Base-by-base conservation (phyloP, 1,140 invertebrate species). In the Sitodiplosis mosellana region DNA sequence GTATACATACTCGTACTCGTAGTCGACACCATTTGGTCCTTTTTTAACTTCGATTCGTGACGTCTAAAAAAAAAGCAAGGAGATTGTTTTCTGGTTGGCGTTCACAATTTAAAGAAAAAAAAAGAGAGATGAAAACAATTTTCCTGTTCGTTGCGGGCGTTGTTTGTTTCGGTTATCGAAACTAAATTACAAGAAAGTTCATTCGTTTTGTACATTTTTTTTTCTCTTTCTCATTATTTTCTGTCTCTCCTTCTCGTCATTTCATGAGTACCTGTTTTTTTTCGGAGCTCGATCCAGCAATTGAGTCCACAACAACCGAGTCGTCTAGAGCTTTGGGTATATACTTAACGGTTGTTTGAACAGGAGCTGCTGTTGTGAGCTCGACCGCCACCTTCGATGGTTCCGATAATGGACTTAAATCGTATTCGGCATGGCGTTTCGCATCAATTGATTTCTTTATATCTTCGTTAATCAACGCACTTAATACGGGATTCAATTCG, bases 1-100 rank as follows among this genome's bases (percentile, higher is more conserved):
- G 56, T 90, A 90, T 17, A 88, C 81, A 54, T 90, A 90, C 59
- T 88, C 86, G 59, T 88, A 89, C 63, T 90, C 86, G 56, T 90
- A 88, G 55, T 89, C 85, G 64, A 87, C 80, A 4, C 86, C 86
- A 56, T 87, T 87, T n/a, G 83, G 83, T 20, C 82, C 85, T 63
- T 87, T 88, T 55, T 88, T 87, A 22, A 87, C 78, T 70, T 87
- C 75, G 50, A 83, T 80, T 50, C 78, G 63, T 1, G 79, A 80
- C 34, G 75, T 71, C 55, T 76, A 72, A 49, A 18, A 40, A 5
- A 40, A 18, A 40, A 40, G n/a, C 34, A n/a, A n/a, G n/a, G n/a
- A n/a, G n/a, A n/a, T n/a, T n/a, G n/a, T n/a, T n/a, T n/a, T n/a
- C n/a, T n/a, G n/a, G n/a, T n/a, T n/a, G n/a, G n/a, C n/a, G n/a